Evolutionary conservation across 2,113 vertebrate genomes (phyloP).

Genomic region (Mormyrus lacerda): DNA sequence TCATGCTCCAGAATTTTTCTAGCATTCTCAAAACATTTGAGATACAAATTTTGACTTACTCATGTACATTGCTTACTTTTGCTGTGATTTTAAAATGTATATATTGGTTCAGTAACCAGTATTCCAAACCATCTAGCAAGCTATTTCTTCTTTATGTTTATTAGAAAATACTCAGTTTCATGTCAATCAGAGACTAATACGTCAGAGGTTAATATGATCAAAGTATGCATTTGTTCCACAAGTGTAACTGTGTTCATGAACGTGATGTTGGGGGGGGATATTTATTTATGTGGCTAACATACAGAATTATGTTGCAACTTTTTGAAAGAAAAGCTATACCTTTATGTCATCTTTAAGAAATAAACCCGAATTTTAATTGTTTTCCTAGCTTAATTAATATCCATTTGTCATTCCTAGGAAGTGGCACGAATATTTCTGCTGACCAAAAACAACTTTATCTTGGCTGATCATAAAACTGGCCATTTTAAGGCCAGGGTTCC

Average conservation of each 20-base stretch:
- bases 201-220: background rate
- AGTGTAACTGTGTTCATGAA: background rate
- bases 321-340: background rate
- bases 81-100: background rate
- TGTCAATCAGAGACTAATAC: background rate
- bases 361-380: background rate
- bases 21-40: background rate
- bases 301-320: background rate
- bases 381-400: background rate
- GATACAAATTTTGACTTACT: background rate
- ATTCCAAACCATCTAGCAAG: background rate
- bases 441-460: constrained; percentile 82
- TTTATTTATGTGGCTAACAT: background rate
- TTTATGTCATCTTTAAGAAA: background rate
- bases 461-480: constrained; percentile 93
- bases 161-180: background rate
- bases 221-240: background rate
- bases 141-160: background rate
- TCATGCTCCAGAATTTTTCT: background rate
- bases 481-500: constrained; percentile 89
- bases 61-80: background rate
- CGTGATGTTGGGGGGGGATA: background rate
- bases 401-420: constrained; percentile 45
- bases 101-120: background rate
- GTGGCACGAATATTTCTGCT: constrained; percentile 84